Conservation (phyloP, 2,888 invertebrate genomes). For the Ichneumon xanthorius region DNA sequence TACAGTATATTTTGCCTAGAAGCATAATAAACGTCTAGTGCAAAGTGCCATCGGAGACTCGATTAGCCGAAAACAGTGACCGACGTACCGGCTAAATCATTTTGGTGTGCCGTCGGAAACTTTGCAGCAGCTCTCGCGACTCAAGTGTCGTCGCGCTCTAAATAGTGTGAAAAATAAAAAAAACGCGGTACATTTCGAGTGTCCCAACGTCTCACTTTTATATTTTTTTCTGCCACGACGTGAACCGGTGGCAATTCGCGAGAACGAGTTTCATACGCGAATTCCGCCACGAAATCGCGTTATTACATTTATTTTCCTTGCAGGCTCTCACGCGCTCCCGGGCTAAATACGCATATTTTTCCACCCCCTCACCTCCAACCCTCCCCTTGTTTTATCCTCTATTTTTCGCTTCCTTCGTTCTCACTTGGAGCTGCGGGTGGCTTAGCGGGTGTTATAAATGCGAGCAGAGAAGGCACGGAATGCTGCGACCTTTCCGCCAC, state of each 20-base stretch:
- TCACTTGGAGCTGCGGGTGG: slow-evolving; percentile 39
- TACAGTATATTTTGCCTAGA: slow-evolving; percentile 20
- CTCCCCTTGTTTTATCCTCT: slow-evolving; percentile 11
- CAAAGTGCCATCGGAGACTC: slow-evolving; percentile 56
- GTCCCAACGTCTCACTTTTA: slow-evolving; percentile 19
- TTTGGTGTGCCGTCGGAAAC: slow-evolving; percentile 42
- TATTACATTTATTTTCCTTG: slow-evolving; percentile 58
- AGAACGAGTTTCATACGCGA: slow-evolving; percentile 57
- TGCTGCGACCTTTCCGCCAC: slow-evolving; percentile 42
- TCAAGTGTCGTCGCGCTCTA: slow-evolving; percentile 30
- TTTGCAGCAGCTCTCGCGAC: not conserved
- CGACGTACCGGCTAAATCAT: slow-evolving; percentile 57
- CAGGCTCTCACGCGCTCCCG: slow-evolving; percentile 22
- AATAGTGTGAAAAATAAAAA: slow-evolving; percentile 52
- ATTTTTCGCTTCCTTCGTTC: slow-evolving; percentile 50
- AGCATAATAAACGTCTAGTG: slow-evolving; percentile 56
- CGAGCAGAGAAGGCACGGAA: slow-evolving; percentile 41
- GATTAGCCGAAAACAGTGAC: slow-evolving; percentile 61
- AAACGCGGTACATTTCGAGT: slow-evolving; percentile 49
- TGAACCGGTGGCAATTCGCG: slow-evolving; percentile 36
- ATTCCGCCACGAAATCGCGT: slow-evolving; percentile 64
- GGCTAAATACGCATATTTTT: slow-evolving; percentile 63
- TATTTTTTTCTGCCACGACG: slow-evolving; percentile 16
- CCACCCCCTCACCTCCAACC: slow-evolving; percentile 50
- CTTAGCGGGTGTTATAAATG: slow-evolving; percentile 67